phyloP scores from a whole-genome alignment of 2,888 invertebrate genomes.

The Campopleginae sp. region DNA sequence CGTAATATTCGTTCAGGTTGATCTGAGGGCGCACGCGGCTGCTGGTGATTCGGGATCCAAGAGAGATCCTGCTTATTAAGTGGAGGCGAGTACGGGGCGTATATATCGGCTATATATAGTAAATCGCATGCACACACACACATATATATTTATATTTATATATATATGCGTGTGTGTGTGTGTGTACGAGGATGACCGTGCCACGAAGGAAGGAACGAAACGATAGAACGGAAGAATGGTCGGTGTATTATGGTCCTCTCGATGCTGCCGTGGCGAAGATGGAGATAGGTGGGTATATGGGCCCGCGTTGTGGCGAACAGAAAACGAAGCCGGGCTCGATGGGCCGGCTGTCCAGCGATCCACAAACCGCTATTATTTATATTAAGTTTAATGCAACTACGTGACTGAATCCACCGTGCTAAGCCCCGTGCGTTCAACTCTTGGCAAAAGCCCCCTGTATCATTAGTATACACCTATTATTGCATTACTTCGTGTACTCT shows the following conservation, averaged over 20 bases:
- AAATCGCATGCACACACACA: background rate
- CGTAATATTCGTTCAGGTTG: conserved; percentile 61
- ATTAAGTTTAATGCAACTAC: conserved; percentile 85
- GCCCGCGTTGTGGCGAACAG: conserved; percentile 52
- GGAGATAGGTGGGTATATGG: conserved; percentile 82
- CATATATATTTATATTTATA: background rate
- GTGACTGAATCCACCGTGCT: conserved; percentile 82
- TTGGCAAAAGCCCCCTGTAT: conserved; percentile 77
- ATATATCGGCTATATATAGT: conserved; percentile 58
- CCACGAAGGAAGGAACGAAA: conserved; percentile 54
- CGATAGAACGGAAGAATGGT: conserved; percentile 69
- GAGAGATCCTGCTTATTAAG: conserved; percentile 83
- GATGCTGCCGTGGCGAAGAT: conserved; percentile 78
- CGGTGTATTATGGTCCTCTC: conserved; percentile 80
- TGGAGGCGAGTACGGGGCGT: conserved; percentile 79
- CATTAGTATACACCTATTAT: conserved; percentile 84
- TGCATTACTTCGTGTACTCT: conserved; percentile 80
- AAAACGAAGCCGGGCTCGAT: conserved; percentile 25
- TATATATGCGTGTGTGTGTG: too few species aligned
- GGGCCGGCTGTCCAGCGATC: conserved; percentile 73
- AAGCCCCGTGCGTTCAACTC: conserved; percentile 69
- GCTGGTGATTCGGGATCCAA: conserved; percentile 80
- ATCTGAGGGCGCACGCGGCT: conserved; percentile 73
- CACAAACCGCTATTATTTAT: conserved; percentile 84
- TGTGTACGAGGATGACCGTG: conserved; percentile 56